Conservation (phyloP, 2,113 vertebrate species). For the Elgaria multicarinata region DNA sequence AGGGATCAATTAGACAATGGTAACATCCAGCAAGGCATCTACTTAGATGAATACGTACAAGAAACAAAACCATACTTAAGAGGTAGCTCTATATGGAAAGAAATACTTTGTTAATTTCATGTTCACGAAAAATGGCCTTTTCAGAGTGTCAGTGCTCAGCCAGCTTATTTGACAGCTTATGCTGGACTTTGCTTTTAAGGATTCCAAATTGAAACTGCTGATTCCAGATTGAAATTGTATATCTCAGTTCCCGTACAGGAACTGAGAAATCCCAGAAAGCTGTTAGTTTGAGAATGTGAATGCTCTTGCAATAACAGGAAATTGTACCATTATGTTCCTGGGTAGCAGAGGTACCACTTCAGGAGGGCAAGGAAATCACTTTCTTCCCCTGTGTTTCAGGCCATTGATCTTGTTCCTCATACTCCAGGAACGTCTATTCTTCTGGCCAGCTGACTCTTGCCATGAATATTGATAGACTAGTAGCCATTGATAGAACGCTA, state of each 20-base stretch:
- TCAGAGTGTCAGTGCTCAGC: not conserved
- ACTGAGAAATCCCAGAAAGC: not conserved
- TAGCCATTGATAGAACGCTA: too few relatives aligned
- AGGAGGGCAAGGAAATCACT: not conserved
- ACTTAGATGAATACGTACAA: not conserved
- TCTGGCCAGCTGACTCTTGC: not conserved
- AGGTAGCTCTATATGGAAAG: not conserved
- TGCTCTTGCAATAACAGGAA: not conserved
- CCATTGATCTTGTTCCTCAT: not conserved
- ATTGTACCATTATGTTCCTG: not conserved
- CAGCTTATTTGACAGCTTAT: not conserved
- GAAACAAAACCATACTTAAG: conserved; percentile 8
- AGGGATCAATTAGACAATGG: conserved; percentile 35
- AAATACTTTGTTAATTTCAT: not conserved
- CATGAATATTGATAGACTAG: too few relatives aligned
- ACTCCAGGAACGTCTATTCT: not conserved
- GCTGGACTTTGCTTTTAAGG: not conserved
- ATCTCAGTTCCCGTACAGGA: not conserved
- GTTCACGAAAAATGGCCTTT: not conserved
- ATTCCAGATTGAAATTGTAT: conserved; percentile 1
- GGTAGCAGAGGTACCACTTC: not conserved
- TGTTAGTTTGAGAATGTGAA: not conserved
- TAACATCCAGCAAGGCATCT: not conserved
- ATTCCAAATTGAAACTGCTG: conserved; percentile 5
- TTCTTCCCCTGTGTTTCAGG: not conserved